Percentiles rank a stretch among this genome's conserved stretches.
Conservation (phyloP, 2,888 invertebrate genomes). For the Campoplex nolae region DNA sequence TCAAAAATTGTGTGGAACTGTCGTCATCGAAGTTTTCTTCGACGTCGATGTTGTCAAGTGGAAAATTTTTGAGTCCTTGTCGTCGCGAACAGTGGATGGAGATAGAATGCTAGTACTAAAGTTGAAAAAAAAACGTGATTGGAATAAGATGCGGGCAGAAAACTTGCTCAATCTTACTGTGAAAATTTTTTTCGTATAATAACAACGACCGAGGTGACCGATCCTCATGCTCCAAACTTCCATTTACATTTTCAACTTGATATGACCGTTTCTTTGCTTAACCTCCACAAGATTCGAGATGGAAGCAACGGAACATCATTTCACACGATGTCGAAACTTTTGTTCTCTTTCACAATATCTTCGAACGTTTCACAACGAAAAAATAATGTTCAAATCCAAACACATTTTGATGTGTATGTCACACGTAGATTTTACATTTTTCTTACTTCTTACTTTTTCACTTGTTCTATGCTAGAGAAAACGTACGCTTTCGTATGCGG, state of each 20-base stretch:
- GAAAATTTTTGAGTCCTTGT: conserved; percentile 24
- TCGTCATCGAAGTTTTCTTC: neutral
- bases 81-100: neutral
- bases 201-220: conserved; percentile 11
- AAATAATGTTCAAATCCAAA: neutral
- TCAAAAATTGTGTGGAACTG: neutral
- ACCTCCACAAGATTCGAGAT: neutral
- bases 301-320: conserved; percentile 2
- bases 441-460: too few species aligned
- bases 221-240: conserved; percentile 24
- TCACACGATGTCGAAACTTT: conserved; percentile 10
- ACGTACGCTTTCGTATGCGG: neutral
- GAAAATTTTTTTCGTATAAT: conserved; percentile 9
- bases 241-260: conserved; percentile 48
- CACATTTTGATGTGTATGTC: neutral
- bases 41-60: conserved; percentile 11
- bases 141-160: neutral
- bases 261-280: neutral
- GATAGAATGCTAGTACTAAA: neutral
- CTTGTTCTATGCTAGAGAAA: neutral
- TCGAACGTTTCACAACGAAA: conserved; percentile 5
- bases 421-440: neutral
- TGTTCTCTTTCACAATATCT: conserved; percentile 8
- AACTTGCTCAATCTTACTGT: neutral
- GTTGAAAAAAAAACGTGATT: neutral